phyloP scores from a whole-genome alignment of 35 echinoderm and acorn worm species.

The Anneissia japonica region DNA sequence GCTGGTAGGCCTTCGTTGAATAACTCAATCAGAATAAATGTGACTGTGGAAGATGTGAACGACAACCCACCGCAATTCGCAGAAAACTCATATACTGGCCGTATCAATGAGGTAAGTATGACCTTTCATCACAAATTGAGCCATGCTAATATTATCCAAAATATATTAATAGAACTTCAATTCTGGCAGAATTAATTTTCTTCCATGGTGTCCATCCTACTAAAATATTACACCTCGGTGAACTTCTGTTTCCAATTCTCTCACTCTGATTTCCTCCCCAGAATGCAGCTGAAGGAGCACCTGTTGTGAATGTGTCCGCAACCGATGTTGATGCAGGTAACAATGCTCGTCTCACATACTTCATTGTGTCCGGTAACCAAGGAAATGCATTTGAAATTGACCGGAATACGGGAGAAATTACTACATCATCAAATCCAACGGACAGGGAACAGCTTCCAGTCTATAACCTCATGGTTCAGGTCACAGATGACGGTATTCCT shows the following conservation, averaged over 20 bases:
- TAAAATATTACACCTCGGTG: too few species aligned
- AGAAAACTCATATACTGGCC: slow-evolving; percentile 4
- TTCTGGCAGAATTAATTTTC: too few species aligned
- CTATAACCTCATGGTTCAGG: slow-evolving; percentile 69
- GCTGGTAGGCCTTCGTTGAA: slow-evolving; percentile 15
- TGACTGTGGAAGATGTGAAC: slow-evolving; percentile 42
- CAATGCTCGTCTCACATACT: slow-evolving; percentile 61
- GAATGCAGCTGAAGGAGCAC: neutral
- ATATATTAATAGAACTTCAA: too few species aligned
- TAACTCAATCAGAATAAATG: slow-evolving; percentile 29
- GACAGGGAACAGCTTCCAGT: slow-evolving; percentile 51
- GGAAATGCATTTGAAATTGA: slow-evolving; percentile 64
- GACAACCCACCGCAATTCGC: slow-evolving; percentile 45
- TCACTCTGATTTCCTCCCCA: too few species aligned
- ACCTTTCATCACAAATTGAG: neutral
- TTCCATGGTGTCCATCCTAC: too few species aligned
- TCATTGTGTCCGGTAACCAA: slow-evolving; percentile 45
- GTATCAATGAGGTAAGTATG: slow-evolving; percentile 31
- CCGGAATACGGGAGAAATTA: neutral
- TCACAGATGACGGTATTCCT: slow-evolving; percentile 44
- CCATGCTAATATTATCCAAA: too few species aligned
- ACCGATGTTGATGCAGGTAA: slow-evolving; percentile 42
- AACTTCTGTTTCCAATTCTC: too few species aligned
- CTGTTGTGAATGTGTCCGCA: slow-evolving; percentile 39
- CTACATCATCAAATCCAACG: neutral